Conservation (phyloP, 2,113 vertebrate species). For the Gymnorhina tibicen region DNA sequence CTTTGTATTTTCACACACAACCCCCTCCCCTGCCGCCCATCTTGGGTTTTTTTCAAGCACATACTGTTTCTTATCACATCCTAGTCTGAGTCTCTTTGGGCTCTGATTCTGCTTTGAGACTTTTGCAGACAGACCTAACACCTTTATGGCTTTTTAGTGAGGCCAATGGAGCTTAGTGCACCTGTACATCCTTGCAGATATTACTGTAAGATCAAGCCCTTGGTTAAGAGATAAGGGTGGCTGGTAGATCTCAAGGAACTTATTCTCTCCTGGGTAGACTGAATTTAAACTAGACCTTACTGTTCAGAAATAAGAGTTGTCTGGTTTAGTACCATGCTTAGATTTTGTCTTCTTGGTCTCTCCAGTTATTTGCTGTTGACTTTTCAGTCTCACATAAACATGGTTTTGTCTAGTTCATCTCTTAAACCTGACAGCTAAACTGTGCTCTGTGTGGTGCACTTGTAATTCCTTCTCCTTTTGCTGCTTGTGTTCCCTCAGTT, state of each 20-base stretch:
- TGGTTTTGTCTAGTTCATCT: background rate
- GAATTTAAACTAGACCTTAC: background rate
- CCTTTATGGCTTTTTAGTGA: background rate
- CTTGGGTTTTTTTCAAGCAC: background rate
- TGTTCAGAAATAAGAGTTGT: background rate
- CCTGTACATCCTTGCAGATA: background rate
- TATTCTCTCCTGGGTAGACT: background rate
- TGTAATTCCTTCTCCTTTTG: background rate
- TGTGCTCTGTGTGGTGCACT: background rate
- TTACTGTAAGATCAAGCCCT: background rate
- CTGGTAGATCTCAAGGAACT: background rate
- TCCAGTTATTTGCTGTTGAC: background rate
- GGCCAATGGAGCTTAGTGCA: background rate
- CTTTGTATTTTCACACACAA: background rate
- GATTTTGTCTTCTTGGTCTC: background rate
- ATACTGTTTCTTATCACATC: background rate
- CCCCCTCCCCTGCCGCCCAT: fast-evolving
- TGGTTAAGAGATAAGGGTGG: background rate
- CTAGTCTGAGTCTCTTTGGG: background rate
- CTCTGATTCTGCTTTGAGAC: background rate
- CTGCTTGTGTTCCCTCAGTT: constrained; percentile 57
- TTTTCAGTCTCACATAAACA: background rate
- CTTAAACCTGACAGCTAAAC: constrained; percentile 18
- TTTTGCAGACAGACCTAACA: background rate
- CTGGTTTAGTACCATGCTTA: background rate